phyloP scores from a whole-genome alignment of 1,140 invertebrate genomes.

The Pseudomyrmex pallidus region DNA sequence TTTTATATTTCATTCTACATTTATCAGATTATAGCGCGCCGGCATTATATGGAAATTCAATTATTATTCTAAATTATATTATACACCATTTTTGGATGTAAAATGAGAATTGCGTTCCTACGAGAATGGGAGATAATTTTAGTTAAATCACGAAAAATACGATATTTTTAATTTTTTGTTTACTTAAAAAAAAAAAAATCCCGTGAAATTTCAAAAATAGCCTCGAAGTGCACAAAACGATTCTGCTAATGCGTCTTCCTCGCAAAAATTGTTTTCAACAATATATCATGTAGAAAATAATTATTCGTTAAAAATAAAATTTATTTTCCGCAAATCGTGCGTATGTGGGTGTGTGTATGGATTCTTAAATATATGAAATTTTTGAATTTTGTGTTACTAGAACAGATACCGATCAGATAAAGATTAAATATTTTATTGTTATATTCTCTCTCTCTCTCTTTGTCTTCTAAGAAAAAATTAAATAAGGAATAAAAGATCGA shows the following conservation, averaged over 20 bases:
- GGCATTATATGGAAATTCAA: conserved; percentile 52
- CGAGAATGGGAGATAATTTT: conserved; percentile 43
- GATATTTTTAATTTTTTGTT: conserved; percentile 35
- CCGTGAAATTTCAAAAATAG: conserved; percentile 3
- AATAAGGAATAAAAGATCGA: background rate
- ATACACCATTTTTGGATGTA: conserved; percentile 56
- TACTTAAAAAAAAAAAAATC: conserved; percentile 38
- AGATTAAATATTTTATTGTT: too few relatives aligned
- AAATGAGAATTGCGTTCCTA: conserved; percentile 42
- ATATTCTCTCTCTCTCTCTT: too few relatives aligned
- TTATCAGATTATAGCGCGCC: conserved; percentile 43
- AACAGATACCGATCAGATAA: too few relatives aligned
- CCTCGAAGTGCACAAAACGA: conserved; percentile 19
- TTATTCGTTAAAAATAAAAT: too few relatives aligned
- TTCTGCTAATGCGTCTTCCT: conserved; percentile 17
- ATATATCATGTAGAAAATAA: too few relatives aligned
- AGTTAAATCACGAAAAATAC: conserved; percentile 54
- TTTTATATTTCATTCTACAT: conserved; percentile 48
- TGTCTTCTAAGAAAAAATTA: background rate
- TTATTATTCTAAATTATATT: conserved; percentile 60
- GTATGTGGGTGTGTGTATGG: too few relatives aligned
- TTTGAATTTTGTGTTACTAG: too few relatives aligned
- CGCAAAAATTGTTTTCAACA: conserved; percentile 6
- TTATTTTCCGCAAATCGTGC: too few relatives aligned
- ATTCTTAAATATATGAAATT: too few relatives aligned